A percentile compares a stretch with the other conserved stretches of the same genome.
Evolutionary conservation across 2,797 vertebrate genomes (phyloP).

Genomic region (Chloroceryle amazona): DNA sequence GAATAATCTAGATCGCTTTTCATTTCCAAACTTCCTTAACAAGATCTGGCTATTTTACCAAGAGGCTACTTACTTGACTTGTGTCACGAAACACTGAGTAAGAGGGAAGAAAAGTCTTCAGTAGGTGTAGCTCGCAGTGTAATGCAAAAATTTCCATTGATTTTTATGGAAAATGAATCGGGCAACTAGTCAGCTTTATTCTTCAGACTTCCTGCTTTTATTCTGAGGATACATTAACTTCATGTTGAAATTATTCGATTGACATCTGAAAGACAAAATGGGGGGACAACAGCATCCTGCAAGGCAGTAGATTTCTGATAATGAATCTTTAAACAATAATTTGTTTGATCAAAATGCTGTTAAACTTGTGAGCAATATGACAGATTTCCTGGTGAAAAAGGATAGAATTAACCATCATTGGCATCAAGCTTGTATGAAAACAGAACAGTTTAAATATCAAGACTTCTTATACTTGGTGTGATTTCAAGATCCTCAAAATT

Average conservation of each 20-base stretch:
- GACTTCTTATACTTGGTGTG: no score
- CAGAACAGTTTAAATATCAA: no score
- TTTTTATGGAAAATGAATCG: neutral
- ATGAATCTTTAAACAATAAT: no score
- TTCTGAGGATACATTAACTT: neutral
- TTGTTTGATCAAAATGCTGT: no score
- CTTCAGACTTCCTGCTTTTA: neutral
- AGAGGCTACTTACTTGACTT: neutral
- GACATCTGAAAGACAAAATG: neutral
- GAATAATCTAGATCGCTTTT: neutral
- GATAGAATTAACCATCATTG: no score
- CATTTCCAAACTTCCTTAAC: neutral
- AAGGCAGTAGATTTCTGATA: no score
- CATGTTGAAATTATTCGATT: neutral
- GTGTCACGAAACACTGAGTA: neutral
- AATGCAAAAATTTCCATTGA: neutral
- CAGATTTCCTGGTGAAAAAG: no score
- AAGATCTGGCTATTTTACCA: neutral
- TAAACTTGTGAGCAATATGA: no score
- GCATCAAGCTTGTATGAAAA: no score
- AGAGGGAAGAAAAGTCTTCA: neutral
- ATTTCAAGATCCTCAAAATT: neutral
- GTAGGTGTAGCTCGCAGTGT: neutral
- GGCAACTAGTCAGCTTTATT: neutral
- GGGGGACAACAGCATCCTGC: no score